Percentiles rank a stretch among this genome's conserved stretches.
phyloP scores from a whole-genome alignment of 2,888 invertebrate species.

The Pyralis farinalis region DNA sequence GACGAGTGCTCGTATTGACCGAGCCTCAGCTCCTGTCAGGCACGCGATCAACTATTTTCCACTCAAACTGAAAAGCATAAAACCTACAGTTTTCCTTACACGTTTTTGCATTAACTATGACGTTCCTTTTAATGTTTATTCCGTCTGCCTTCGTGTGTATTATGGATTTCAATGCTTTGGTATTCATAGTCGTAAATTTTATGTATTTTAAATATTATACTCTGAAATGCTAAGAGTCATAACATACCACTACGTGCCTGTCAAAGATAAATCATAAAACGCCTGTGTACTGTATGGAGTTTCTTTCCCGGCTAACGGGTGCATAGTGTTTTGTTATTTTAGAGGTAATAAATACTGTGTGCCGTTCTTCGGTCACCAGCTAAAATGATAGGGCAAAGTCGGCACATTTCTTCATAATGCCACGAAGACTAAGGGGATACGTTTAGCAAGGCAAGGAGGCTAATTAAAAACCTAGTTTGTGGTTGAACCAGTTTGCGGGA shows the following conservation, averaged over 20 bases:
- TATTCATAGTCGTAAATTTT: conserved; percentile 25
- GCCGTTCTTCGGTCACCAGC: not conserved
- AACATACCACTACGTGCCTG: conserved; percentile 20
- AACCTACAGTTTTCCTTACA: conserved; percentile 29
- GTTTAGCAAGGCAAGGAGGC: conserved; percentile 52
- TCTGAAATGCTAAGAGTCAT: conserved; percentile 26
- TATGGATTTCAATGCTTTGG: conserved; percentile 23
- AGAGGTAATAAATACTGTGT: conserved; percentile 15
- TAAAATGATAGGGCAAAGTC: not conserved
- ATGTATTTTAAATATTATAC: conserved; percentile 18
- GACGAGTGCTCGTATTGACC: conserved; percentile 70
- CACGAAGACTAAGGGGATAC: conserved; percentile 33
- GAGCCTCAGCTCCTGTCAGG: conserved; percentile 31
- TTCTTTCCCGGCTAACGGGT: conserved; percentile 15
- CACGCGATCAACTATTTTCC: conserved; percentile 49
- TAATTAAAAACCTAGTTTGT: conserved; percentile 58
- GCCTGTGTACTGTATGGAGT: conserved; percentile 18
- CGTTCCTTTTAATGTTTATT: conserved; percentile 13
- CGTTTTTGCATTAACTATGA: conserved; percentile 23
- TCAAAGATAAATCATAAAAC: conserved; percentile 24
- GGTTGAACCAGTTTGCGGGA: conserved; percentile 59
- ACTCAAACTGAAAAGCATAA: conserved; percentile 36
- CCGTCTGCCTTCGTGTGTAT: conserved; percentile 11
- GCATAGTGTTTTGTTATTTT: conserved; percentile 17
- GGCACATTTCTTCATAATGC: conserved; percentile 6